Evolutionary conservation across 2,888 invertebrate species (phyloP), one percentile per base, ranked within the genome.

Genomic region (Melanostoma scalare): DNA sequence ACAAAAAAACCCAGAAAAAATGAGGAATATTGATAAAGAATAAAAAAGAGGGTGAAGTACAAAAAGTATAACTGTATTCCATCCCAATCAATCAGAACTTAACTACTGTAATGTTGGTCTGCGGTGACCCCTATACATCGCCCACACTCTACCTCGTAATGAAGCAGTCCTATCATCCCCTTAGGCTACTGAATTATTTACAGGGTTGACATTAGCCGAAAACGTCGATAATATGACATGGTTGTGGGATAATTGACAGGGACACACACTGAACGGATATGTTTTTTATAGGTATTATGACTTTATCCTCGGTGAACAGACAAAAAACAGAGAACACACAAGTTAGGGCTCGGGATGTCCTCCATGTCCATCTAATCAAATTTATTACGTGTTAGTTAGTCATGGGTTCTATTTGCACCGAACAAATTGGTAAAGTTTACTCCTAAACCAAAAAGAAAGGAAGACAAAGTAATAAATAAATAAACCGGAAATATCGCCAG

Each of bases 361-460:
- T 20, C 20, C 20, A 20, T 63, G 63, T 63, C 63, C 63, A 79
- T 71, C 84, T 84, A 84, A 84, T 84, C 79, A 84, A 84, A 79
- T 84, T 84, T 84, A 84, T 84, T 84, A 79, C 84, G 78, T 84
- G 84, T 84, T 84, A 84, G 84, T 84, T 84, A 84, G 84, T 84
- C 84, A 84, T 67, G 84, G 84, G 52, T 46, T 68, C 40, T 50
- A 20, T 10, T 38, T 30, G 8, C 36, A n/a, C 42, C 10, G 31
- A 33, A 10, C 55, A 71, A 74, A 84, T 79, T 79, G 79, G 33
- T 53, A 84, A 84, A 84, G 55, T 84, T 84, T 69, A 31, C 69
- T 20, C 46, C 52, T n/a, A 40, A 60, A 60, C 35, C 4, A 63
- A 36, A 6, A 60, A 44, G 36, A 75, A 58, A 68, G 30, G n/a